These are phyloP conservation scores for Anthoptus insignis DNA, from an alignment of 2,888 invertebrate species.

Conservation along the genomic window DNA sequence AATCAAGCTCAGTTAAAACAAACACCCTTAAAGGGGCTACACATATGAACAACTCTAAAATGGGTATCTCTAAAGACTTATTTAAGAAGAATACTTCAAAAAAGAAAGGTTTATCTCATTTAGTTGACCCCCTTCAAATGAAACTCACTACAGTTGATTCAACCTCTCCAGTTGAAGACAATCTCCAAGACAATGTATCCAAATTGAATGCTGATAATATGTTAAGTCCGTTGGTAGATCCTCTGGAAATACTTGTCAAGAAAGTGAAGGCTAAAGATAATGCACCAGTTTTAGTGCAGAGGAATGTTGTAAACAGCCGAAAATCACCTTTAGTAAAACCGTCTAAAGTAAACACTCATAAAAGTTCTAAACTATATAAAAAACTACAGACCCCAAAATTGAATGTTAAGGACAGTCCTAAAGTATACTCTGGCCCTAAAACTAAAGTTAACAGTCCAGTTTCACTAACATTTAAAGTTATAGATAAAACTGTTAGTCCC, in stretches of 20 bases:
- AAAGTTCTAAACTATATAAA: no score
- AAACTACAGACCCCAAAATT: no score
- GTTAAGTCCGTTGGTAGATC: neutral
- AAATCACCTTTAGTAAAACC: neutral
- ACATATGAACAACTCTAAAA: neutral
- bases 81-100: no score
- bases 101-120: neutral
- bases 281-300: no score
- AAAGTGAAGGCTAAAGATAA: no score
- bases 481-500: no score
- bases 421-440: no score
- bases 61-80: no score
- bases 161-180: neutral
- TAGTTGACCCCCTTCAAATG: neutral
- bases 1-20: neutral
- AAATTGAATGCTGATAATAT: neutral
- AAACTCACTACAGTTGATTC: neutral
- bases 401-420: no score
- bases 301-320: neutral
- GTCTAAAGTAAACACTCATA: no score
- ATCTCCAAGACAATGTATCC: neutral
- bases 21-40: neutral
- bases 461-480: no score
- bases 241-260: neutral
- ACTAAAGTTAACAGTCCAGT: no score